Evolutionary conservation across 1,140 invertebrate species (phyloP).

Genomic region (Lordiphosa mommai): DNA sequence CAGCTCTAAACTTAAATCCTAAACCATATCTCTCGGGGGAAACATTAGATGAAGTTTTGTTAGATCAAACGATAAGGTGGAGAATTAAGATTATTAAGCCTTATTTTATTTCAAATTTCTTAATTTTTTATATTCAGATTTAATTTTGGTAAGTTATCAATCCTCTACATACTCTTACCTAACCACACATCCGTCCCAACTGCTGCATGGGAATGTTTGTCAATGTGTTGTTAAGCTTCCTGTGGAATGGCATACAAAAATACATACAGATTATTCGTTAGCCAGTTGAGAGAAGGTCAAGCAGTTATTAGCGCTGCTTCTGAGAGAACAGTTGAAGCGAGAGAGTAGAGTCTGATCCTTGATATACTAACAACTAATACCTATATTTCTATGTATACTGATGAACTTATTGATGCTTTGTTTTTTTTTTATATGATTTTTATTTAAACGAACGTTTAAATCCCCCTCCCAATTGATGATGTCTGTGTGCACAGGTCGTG

Average conservation of each 20-base stretch:
- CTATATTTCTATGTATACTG: too few relatives aligned
- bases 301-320: too few relatives aligned
- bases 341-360: too few relatives aligned
- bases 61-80: too few relatives aligned
- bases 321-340: too few relatives aligned
- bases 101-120: conserved; percentile 6
- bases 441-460: conserved; percentile 22
- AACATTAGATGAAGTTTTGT: too few relatives aligned
- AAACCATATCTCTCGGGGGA: too few relatives aligned
- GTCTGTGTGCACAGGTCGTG: conserved; percentile 62
- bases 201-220: conserved; percentile 65
- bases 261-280: neutral
- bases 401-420: conserved; percentile 9
- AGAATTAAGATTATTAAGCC: too few relatives aligned
- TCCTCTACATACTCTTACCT: neutral
- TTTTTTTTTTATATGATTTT: conserved; percentile 34
- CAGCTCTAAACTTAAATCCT: too few relatives aligned
- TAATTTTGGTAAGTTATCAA: conserved; percentile 30
- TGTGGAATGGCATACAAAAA: conserved; percentile 21
- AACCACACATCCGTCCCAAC: conserved; percentile 1
- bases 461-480: conserved; percentile 11
- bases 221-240: conserved; percentile 58
- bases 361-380: too few relatives aligned
- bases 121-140: conserved; percentile 15
- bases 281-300: too few relatives aligned